phyloP scores from a whole-genome alignment of 2,113 vertebrate species.

The Malurus melanocephalus region DNA sequence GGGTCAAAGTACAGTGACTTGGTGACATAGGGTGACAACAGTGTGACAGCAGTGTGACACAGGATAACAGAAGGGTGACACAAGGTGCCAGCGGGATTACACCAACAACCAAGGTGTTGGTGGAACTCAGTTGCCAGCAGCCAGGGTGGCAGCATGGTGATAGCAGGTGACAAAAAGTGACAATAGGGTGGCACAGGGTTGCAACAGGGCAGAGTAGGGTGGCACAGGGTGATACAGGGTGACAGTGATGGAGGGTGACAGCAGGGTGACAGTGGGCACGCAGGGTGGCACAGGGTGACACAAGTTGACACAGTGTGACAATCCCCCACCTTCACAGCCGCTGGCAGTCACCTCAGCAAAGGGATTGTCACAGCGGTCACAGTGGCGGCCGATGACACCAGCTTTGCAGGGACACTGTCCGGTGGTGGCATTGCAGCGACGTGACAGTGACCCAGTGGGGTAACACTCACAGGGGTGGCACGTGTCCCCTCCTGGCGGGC shows the following conservation, averaged over 20 bases:
- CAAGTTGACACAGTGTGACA: not conserved
- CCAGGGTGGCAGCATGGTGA: not conserved
- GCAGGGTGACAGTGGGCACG: not conserved
- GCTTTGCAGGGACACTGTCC: conserved; percentile 93
- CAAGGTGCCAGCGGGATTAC: not conserved
- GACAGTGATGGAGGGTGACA: not conserved
- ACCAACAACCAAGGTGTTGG: not conserved
- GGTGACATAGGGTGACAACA: not conserved
- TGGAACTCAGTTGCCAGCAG: not conserved
- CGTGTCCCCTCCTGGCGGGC: conserved; percentile 64
- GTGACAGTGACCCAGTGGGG: conserved; percentile 86
- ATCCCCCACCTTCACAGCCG: conserved; percentile 87
- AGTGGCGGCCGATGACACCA: conserved; percentile 91
- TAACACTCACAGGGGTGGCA: conserved; percentile 93
- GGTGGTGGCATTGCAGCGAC: conserved; percentile 81
- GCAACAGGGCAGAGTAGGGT: not conserved
- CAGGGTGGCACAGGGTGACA: not conserved
- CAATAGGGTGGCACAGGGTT: not conserved
- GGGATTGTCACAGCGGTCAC: conserved; percentile 94
- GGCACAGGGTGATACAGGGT: not conserved
- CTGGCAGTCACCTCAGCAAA: conserved; percentile 91
- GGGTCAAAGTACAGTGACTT: not conserved
- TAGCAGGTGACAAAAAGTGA: not conserved
- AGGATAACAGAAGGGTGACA: not conserved
- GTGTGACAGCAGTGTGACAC: not conserved